Conservation (phyloP, 2,113 vertebrate species). For the Leptobrachium ailaonicum region DNA sequence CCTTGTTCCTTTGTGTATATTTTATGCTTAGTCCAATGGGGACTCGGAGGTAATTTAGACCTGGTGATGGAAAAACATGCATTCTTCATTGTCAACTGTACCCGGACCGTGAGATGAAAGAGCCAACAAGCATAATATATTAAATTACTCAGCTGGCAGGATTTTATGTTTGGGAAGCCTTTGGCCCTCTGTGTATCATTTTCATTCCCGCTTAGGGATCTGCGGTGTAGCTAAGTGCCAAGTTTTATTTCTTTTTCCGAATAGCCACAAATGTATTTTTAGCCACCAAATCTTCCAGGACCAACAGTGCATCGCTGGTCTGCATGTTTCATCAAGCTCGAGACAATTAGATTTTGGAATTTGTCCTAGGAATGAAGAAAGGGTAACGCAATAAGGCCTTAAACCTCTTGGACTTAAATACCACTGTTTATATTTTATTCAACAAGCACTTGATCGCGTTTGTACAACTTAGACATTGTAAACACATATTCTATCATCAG, state of each 20-base stretch:
- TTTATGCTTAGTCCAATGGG: too few relatives aligned
- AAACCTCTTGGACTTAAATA: too few relatives aligned
- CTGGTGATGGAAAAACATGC: too few relatives aligned
- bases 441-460: too few relatives aligned
- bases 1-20: too few relatives aligned
- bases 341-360: slow-evolving; percentile 14
- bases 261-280: slow-evolving; percentile 21
- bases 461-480: too few relatives aligned
- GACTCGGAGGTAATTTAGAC: too few relatives aligned
- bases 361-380: slow-evolving; percentile 17
- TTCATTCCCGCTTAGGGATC: slow-evolving; percentile 2
- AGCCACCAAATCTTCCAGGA: slow-evolving; percentile 17
- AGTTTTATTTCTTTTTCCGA: neutral
- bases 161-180: slow-evolving; percentile 5
- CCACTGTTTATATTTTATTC: too few relatives aligned
- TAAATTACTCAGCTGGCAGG: neutral
- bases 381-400: neutral
- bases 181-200: slow-evolving; percentile 5
- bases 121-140: neutral
- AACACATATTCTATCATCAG: too few relatives aligned
- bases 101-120: neutral
- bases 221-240: neutral
- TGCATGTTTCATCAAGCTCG: neutral
- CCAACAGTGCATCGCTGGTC: slow-evolving; percentile 7
- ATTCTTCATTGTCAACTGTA: too few relatives aligned